Evolutionary conservation across 2,888 invertebrate species (phyloP), one percentile per base, ranked within the genome.

Genomic region (Lasioglossum vierecki): DNA sequence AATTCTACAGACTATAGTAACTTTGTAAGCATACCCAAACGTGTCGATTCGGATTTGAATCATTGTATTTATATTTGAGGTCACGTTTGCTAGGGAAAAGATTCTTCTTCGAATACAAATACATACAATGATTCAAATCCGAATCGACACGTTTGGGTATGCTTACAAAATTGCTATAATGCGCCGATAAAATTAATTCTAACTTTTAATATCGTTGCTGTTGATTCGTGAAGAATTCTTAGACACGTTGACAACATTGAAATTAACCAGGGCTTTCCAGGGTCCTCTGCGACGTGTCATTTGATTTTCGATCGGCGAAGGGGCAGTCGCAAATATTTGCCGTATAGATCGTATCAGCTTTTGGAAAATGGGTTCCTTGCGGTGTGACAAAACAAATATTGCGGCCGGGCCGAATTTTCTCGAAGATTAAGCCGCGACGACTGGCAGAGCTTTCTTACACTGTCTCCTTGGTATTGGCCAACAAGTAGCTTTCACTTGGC

Each of bases 401-500:
- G 46, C 13, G 22, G 41, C 11, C 15, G 9, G 30, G 22, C 9
- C 13, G n/a, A 57, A 78, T 71, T 71, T 72, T 71, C 83, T 44
- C 79, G 26, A 39, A 44, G 70, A 66, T 30, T 11, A 35, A 63
- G 41, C 11, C 41, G n/a, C 53, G 53, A 60, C 41, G n/a, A 57
- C 73, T 53, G 70, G 30, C 18, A 11, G 66, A 22, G 44, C 76
- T 22, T 70, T 81, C 44, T 18, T 18, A 73, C 70, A 41, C 60
- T 63, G 81, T 87, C 84, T 77, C 63, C 77, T 63, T 41, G 71
- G 80, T 82, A 86, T 89, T 85, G 90, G 80, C 84, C 90, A 77
- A 89, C 90, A 90, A 90, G 87, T 89, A 89, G 90, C 88, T 82
- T 86, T 83, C 88, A 71, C 82, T 79, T 63, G 80, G 86, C 9